A percentile compares a stretch with the other conserved stretches of the same genome.
These are phyloP conservation scores for Callaeas wilsoni DNA, from an alignment of 2,113 vertebrate species.

Conservation along the genomic window DNA sequence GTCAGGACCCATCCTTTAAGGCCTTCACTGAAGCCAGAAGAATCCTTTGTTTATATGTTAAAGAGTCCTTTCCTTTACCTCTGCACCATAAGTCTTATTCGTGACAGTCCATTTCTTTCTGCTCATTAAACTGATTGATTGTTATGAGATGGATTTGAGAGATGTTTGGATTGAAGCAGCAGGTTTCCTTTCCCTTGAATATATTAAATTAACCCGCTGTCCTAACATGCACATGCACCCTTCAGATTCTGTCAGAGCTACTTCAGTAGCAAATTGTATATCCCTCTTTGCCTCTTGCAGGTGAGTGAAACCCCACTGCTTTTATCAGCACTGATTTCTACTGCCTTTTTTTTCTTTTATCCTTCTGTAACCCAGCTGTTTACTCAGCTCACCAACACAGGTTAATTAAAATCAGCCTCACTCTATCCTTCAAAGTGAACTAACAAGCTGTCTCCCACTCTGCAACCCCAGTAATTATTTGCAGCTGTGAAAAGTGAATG, in stretches of 20 bases:
- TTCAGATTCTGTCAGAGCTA: neutral
- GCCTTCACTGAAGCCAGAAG: neutral
- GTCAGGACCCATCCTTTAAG: neutral
- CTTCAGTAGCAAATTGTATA: neutral
- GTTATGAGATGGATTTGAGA: neutral
- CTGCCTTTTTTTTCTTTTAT: neutral
- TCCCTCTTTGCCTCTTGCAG: neutral
- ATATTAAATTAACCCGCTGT: neutral
- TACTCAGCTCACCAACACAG: neutral
- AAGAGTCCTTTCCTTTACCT: neutral
- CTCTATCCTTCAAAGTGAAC: neutral
- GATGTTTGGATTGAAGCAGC: neutral
- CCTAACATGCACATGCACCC: neutral
- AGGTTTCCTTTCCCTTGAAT: neutral
- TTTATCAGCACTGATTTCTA: neutral
- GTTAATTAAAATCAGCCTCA: neutral
- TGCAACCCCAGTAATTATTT: neutral
- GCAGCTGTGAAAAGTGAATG: neutral
- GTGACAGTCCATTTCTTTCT: neutral
- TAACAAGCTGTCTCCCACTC: neutral
- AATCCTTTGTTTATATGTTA: neutral
- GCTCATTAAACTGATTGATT: conserved; percentile 23
- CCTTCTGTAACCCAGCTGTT: neutral
- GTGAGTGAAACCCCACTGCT: neutral
- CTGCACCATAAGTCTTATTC: neutral